Evolutionary conservation across 2,113 vertebrate species (phyloP).

Genomic region (Cheirogaleus medius): DNA sequence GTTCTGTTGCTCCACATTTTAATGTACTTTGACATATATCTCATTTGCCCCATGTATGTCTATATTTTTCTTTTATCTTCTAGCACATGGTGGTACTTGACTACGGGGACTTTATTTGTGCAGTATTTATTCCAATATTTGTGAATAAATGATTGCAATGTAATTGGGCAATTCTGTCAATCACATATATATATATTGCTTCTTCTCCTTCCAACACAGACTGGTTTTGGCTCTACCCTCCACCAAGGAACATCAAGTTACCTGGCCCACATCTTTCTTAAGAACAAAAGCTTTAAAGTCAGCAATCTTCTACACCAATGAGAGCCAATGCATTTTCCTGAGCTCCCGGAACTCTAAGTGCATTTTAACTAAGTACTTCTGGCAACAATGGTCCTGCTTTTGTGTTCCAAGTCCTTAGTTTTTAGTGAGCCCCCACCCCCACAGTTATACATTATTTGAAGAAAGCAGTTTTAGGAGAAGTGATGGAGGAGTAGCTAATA

Average conservation of each 20-base stretch:
- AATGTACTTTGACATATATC: not conserved
- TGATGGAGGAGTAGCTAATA: not conserved
- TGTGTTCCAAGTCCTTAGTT: constrained; percentile 21
- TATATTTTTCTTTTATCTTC: not conserved
- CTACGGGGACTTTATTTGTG: not conserved
- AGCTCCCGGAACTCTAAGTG: not conserved
- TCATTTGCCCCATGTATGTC: not conserved
- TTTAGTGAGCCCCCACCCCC: not conserved
- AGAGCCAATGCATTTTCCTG: constrained; percentile 21
- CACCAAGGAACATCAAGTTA: not conserved
- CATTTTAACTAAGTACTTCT: constrained; percentile 37
- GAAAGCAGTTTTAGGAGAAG: constrained; percentile 4
- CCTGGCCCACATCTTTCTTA: not conserved
- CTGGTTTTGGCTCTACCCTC: not conserved
- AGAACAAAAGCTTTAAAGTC: constrained; percentile 17
- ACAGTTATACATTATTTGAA: constrained; percentile 35
- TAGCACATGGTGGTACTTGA: not conserved
- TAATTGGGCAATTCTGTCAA: not conserved
- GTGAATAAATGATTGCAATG: not conserved
- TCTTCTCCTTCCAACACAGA: not conserved
- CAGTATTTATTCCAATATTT: not conserved
- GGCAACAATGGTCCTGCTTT: not conserved
- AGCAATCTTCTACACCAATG: constrained; percentile 14
- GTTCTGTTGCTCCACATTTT: not conserved
- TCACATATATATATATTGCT: not conserved